These are phyloP conservation scores for Eretmochelys imbricata DNA, from an alignment of 2,113 vertebrate genomes.

Conservation along the genomic window DNA sequence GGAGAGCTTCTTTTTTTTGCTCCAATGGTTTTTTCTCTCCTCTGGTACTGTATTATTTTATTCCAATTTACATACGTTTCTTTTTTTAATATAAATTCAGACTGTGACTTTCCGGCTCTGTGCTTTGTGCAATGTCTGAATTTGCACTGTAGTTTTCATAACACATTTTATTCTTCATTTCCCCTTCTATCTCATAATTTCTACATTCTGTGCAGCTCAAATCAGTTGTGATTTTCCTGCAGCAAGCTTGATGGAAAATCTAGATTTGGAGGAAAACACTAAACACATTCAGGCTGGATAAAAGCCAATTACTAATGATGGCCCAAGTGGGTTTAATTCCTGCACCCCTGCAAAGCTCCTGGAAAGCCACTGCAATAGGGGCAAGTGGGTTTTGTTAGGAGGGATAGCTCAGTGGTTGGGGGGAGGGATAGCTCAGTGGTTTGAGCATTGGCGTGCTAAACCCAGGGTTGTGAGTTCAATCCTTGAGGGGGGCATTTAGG, in stretches of 20 bases:
- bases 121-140: not conserved
- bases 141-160: not conserved
- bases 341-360: too few species aligned
- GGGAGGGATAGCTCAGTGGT: not conserved
- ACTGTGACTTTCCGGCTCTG: not conserved
- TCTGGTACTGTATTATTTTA: not conserved
- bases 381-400: too few species aligned
- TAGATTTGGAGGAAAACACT: not conserved
- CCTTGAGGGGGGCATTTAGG: too few species aligned
- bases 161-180: not conserved
- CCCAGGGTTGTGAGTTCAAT: too few species aligned
- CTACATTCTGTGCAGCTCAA: not conserved
- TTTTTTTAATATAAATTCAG: not conserved
- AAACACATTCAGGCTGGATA: not conserved
- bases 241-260: not conserved
- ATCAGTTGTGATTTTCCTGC: not conserved
- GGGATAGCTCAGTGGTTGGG: too few species aligned
- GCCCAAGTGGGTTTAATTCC: not conserved
- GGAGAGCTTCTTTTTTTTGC: not conserved
- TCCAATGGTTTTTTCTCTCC: not conserved
- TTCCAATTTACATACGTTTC: not conserved
- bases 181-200: not conserved
- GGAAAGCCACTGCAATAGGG: too few species aligned
- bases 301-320: not conserved
- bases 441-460: too few species aligned